Base-by-base conservation (phyloP, 2,888 invertebrate species). In the Agrotis ipsilon region DNA sequence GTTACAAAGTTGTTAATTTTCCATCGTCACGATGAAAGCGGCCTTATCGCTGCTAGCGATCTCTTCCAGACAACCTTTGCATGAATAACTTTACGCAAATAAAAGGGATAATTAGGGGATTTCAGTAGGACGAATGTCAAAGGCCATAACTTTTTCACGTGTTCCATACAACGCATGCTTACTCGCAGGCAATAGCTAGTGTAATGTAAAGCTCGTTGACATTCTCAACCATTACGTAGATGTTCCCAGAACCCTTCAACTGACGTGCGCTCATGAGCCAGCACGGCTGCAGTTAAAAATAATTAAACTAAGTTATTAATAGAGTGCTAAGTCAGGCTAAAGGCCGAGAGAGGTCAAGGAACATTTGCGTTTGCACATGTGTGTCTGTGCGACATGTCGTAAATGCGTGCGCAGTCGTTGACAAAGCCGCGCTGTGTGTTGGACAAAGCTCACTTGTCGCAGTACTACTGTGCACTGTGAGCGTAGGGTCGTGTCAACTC, bases 271-370 rank as follows among this genome's bases (percentile, higher is more conserved):
- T 24, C 18, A 32, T 3, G 6, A n/a, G 63, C 45, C n/a, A 49
- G 51, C 68, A n/a, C 39, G 27, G 46, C 19, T 68, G n/a, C 18
- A 21, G 16, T 48, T 71, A 9, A 54, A 54, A 52, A 76, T 52
- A 68, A 52, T 46, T 32, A 54, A 48, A 71, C 46, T n/a, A 55
- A 72, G 54, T 75, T 76, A 76, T 68, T 68, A 76, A 54, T 75
- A 71, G 67, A 52, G 24, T 67, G 9, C 45, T 68, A 71, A 67
- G 27, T 39, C 24, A 76, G 76, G 43, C 45, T 45, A 65, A 75
- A 75, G 75, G 46, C 69, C 71, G 48, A 52, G 27, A 75, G 51
- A 43, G 70, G 68, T 76, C 76, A 76, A 39, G 52, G 46, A n/a
- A 52, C 32, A 32, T 51, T 2, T 1, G 14, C 32, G n/a, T 51